Evolutionary conservation across 2,797 vertebrate species (phyloP).

Genomic region (Avahi laniger): DNA sequence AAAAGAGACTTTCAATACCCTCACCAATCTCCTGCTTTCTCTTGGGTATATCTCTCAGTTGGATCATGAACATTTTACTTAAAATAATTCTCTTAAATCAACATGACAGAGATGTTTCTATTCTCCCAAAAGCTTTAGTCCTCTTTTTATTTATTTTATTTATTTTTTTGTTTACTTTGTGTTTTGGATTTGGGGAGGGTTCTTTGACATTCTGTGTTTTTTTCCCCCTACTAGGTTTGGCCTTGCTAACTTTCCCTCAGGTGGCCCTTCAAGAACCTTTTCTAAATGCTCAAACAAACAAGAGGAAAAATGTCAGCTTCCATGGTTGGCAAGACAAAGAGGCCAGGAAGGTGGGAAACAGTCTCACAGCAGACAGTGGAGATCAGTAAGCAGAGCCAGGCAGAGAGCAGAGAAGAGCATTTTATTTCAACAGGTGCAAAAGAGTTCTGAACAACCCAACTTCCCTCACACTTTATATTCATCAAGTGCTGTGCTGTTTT

Average conservation of each 20-base stretch:
- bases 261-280: conserved; percentile 57
- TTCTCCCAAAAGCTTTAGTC: background rate
- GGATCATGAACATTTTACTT: conserved; percentile 12
- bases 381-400: background rate
- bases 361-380: background rate
- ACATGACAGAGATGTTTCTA: background rate
- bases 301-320: conserved; percentile 45
- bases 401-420: background rate
- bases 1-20: background rate
- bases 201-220: background rate
- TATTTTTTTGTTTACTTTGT: background rate
- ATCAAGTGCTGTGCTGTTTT: background rate
- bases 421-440: background rate
- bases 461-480: background rate
- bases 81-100: conserved; percentile 54
- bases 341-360: background rate
- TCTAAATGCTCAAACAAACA: conserved; percentile 48
- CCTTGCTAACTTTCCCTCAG: background rate
- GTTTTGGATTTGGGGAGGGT: background rate
- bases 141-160: background rate
- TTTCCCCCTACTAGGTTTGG: background rate
- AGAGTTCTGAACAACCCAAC: background rate
- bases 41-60: background rate
- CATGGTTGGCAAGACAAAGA: conserved; percentile 52
- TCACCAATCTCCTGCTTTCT: background rate